A percentile compares a stretch with the other conserved stretches of the same genome.
These are phyloP conservation scores for Orchesellides sinensis DNA, from an alignment of 2,888 invertebrate species.

Conservation along the genomic window DNA sequence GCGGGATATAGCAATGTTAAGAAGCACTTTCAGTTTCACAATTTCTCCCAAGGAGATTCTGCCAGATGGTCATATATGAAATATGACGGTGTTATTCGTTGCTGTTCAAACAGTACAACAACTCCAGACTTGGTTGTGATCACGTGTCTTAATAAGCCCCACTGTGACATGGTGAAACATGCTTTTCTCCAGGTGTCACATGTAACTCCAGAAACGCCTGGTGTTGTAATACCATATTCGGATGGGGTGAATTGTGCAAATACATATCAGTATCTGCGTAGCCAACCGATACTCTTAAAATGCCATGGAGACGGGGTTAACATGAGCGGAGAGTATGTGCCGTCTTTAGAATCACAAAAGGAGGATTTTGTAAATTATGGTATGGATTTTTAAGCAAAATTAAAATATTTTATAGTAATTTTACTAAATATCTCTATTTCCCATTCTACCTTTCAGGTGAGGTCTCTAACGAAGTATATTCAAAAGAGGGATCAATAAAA, in stretches of 20 bases:
- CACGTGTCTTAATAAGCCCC: conserved; percentile 14
- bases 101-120: conserved; percentile 20
- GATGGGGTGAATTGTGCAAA: background rate
- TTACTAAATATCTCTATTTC: too few relatives aligned
- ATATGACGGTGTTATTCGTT: conserved; percentile 8
- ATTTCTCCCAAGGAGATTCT: too few relatives aligned
- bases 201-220: background rate
- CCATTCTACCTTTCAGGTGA: too few relatives aligned
- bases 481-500: background rate
- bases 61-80: too few relatives aligned
- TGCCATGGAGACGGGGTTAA: conserved; percentile 30
- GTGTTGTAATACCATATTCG: background rate
- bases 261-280: background rate
- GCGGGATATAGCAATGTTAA: too few relatives aligned
- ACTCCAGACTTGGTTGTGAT: conserved; percentile 2
- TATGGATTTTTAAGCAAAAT: too few relatives aligned
- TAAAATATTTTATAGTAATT: too few relatives aligned
- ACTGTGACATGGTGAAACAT: conserved; percentile 36
- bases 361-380: too few relatives aligned
- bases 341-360: background rate
- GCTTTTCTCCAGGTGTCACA: background rate
- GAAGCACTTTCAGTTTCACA: too few relatives aligned
- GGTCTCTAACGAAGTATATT: background rate
- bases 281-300: conserved; percentile 16
- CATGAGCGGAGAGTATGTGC: conserved; percentile 25